Percentiles rank a stretch among this genome's conserved stretches.
phyloP scores from a whole-genome alignment of 2,113 vertebrate species.

The Eulemur rufifrons region DNA sequence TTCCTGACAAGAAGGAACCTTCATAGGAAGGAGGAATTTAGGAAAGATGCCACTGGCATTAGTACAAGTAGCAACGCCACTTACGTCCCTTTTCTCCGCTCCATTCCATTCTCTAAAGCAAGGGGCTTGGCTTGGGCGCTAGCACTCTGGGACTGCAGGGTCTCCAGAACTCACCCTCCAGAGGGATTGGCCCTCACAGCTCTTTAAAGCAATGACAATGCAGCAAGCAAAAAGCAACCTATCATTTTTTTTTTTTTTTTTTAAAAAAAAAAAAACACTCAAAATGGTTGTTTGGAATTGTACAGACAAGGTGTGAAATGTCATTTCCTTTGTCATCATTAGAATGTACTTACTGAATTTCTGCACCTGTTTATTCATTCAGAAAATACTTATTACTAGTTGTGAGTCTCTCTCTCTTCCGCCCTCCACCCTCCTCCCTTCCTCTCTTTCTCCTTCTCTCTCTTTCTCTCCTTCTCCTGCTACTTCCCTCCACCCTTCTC shows the following conservation, averaged over 20 bases:
- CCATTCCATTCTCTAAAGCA: background rate
- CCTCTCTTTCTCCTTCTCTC: too few relatives aligned
- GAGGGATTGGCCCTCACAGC: background rate
- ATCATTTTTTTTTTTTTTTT: background rate
- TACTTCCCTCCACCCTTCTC: background rate
- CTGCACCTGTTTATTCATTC: background rate
- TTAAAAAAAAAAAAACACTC: background rate
- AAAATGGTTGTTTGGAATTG: background rate
- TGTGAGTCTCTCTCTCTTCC: background rate
- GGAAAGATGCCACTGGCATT: background rate
- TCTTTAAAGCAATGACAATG: background rate
- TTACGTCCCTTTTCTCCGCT: background rate
- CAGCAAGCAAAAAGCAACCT: background rate
- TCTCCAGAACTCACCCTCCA: background rate
- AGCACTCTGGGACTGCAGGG: background rate
- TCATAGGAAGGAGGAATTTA: background rate
- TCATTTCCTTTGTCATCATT: background rate
- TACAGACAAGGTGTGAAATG: background rate
- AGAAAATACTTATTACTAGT: background rate
- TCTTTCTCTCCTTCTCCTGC: background rate
- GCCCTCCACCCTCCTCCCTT: too few relatives aligned
- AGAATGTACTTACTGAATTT: background rate
- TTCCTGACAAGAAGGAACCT: background rate
- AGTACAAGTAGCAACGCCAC: background rate
- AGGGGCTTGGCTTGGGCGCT: background rate